A percentile compares a stretch with the other conserved stretches of the same genome.
Conservation (phyloP, 2,888 invertebrate genomes). For the Dicyrtomina minuta region DNA sequence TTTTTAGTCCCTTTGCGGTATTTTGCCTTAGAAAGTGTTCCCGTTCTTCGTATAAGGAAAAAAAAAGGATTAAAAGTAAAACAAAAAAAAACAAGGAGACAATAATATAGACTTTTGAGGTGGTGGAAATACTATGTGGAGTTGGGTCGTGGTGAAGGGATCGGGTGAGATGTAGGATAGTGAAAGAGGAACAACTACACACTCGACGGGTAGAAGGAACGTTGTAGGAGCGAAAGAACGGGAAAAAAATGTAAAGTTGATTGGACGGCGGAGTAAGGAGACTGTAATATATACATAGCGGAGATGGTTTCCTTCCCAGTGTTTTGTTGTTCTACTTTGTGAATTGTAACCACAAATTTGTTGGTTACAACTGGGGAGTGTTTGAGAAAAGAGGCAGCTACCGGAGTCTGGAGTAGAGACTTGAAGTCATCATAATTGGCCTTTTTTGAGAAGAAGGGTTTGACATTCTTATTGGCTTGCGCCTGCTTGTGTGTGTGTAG, state of each 20-base stretch:
- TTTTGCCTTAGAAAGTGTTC: too few species aligned
- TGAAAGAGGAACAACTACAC: not conserved
- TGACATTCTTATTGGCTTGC: conserved; percentile 51
- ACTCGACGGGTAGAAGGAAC: not conserved
- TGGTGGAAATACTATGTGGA: too few species aligned
- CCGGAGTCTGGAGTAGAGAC: conserved; percentile 43
- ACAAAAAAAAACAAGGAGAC: too few species aligned
- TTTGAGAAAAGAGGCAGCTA: conserved; percentile 20
- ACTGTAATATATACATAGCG: not conserved
- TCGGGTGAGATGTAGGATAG: too few species aligned
- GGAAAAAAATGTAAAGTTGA: not conserved
- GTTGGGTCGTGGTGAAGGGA: too few species aligned
- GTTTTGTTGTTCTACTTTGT: conserved; percentile 9
- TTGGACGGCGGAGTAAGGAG: too few species aligned
- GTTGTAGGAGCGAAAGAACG: not conserved
- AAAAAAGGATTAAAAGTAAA: too few species aligned
- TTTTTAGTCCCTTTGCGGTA: too few species aligned
- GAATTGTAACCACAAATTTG: conserved; percentile 20
- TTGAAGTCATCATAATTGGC: conserved; percentile 51
- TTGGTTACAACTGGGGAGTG: conserved; percentile 20
- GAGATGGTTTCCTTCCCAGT: conserved; percentile 18
- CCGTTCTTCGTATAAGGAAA: too few species aligned
- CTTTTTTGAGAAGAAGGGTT: conserved; percentile 51
- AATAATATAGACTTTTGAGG: too few species aligned
- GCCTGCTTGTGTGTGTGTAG: conserved; percentile 47